These are phyloP conservation scores for Sitta europaea DNA, from an alignment of 2,113 vertebrate species.

Conservation along the genomic window DNA sequence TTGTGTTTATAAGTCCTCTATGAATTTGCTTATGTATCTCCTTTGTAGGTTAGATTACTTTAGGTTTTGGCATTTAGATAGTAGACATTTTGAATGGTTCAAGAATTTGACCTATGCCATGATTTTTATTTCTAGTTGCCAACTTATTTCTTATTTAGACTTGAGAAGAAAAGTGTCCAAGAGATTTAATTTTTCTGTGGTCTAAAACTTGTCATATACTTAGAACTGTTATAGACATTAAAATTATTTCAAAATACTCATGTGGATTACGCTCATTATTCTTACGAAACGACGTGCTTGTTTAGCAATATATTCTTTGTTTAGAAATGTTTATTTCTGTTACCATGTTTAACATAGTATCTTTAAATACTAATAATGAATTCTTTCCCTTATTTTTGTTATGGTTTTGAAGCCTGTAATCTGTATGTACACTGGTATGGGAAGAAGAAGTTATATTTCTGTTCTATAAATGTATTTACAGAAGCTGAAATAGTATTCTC, in stretches of 20 bases:
- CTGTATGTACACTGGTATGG: not conserved
- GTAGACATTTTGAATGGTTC: not conserved
- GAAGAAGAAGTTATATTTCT: not conserved
- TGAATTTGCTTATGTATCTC: not conserved
- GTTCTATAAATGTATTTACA: not conserved
- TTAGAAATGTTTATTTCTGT: not conserved
- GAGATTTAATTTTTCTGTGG: not conserved
- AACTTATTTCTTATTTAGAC: not conserved
- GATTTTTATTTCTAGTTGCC: not conserved
- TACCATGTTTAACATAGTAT: not conserved
- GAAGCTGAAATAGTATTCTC: not conserved
- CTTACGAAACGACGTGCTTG: not conserved
- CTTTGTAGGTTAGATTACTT: not conserved
- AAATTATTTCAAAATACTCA: not conserved
- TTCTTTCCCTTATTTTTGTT: not conserved
- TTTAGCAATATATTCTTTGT: not conserved
- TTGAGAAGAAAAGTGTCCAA: not conserved
- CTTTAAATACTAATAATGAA: not conserved
- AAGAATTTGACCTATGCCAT: not conserved
- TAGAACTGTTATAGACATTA: not conserved
- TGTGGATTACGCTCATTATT: not conserved
- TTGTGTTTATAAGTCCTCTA: not conserved
- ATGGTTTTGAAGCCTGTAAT: not conserved
- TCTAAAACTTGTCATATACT: not conserved
- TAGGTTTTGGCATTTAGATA: not conserved